phyloP scores from a whole-genome alignment of 2,797 vertebrate genomes.

The Eutrigla gurnardus region DNA sequence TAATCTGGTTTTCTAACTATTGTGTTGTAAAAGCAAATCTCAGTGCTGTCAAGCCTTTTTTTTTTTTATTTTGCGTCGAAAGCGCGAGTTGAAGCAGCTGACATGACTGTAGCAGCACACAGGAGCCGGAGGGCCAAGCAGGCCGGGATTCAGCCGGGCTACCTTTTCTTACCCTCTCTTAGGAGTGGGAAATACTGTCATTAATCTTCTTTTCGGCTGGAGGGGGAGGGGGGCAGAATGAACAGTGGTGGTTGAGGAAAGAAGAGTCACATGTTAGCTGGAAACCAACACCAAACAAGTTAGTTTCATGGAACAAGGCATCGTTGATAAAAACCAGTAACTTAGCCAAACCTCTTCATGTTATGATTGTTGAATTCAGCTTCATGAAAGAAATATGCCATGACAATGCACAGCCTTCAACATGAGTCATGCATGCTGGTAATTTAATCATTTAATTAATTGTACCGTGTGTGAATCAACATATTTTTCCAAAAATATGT shows the following conservation, averaged over 20 bases:
- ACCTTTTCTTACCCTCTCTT: slow-evolving; percentile 85
- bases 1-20: slow-evolving; percentile 9
- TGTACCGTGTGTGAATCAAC: slow-evolving; percentile 29
- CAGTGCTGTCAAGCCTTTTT: slow-evolving; percentile 40
- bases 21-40: slow-evolving; percentile 40
- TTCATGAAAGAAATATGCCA: slow-evolving; percentile 26
- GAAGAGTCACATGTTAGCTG: slow-evolving; percentile 79
- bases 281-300: slow-evolving; percentile 79
- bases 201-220: slow-evolving; percentile 85
- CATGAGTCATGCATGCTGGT: slow-evolving; percentile 59
- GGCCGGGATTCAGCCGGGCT: slow-evolving; percentile 68
- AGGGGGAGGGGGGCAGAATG: slow-evolving; percentile 65
- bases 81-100: slow-evolving; percentile 79
- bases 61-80: slow-evolving; percentile 44
- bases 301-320: slow-evolving; percentile 73
- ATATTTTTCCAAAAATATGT: slow-evolving; percentile 63
- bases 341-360: slow-evolving; percentile 79
- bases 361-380: slow-evolving; percentile 22
- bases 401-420: slow-evolving; percentile 44
- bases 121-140: slow-evolving; percentile 75
- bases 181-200: slow-evolving; percentile 84
- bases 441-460: slow-evolving; percentile 21
- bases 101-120: slow-evolving; percentile 78
- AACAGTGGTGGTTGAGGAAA: slow-evolving; percentile 77
- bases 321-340: slow-evolving; percentile 38